A percentile compares a stretch with the other conserved stretches of the same genome.
Evolutionary conservation across 2,888 invertebrate genomes (phyloP).

Genomic region (Acronicta leporina): DNA sequence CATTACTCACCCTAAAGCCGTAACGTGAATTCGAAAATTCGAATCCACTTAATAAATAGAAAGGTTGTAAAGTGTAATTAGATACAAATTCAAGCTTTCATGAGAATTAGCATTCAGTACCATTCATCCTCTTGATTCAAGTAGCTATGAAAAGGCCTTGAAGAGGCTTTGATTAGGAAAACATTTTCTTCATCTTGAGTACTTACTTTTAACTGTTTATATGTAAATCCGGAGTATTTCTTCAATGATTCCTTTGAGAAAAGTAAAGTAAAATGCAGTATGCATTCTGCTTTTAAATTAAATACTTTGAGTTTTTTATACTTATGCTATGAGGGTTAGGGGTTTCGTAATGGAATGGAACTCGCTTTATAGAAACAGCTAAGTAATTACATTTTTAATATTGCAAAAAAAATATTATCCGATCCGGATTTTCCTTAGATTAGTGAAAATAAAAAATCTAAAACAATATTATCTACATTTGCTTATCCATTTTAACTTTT

Average conservation of each 20-base stretch:
- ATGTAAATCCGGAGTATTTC: constrained; percentile 31
- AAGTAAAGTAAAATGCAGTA: constrained; percentile 19
- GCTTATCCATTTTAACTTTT: too few species aligned
- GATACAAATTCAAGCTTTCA: constrained; percentile 56
- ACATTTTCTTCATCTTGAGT: constrained; percentile 69
- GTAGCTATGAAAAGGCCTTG: constrained; percentile 68
- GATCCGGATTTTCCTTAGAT: too few species aligned
- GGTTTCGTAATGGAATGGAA: background rate
- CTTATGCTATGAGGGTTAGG: background rate
- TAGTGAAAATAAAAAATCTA: too few species aligned
- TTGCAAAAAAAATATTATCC: too few species aligned
- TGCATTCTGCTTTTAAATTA: constrained; percentile 21
- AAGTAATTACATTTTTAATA: constrained; percentile 23
- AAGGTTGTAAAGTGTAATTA: constrained; percentile 58
- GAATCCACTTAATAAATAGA: constrained; percentile 35
- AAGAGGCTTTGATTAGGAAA: constrained; percentile 67
- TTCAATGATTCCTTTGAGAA: constrained; percentile 49
- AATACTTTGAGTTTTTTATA: background rate
- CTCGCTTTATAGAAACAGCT: background rate
- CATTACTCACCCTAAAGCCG: background rate
- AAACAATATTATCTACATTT: too few species aligned
- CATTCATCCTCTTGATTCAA: constrained; percentile 75
- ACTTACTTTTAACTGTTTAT: constrained; percentile 47
- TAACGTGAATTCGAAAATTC: constrained; percentile 13
- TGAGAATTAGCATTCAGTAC: constrained; percentile 74